Evolutionary conservation across 2,797 vertebrate genomes (phyloP).

Genomic region (Ptychobarbus kaznakovi): DNA sequence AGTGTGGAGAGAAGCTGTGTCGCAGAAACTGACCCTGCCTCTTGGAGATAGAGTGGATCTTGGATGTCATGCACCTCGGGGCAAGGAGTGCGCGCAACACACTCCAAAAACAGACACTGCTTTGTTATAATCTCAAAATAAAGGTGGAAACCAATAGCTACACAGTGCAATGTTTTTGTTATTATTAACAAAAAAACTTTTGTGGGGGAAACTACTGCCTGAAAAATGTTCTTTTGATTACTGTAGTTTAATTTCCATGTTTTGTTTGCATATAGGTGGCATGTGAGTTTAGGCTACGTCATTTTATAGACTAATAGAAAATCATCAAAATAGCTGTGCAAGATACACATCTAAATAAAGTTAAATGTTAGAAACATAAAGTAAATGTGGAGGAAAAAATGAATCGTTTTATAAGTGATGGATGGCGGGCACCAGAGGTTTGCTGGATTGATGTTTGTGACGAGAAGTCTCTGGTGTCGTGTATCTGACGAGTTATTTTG

Average conservation of each 20-base stretch:
- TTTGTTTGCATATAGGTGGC: background rate
- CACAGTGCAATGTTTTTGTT: background rate
- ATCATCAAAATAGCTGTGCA: background rate
- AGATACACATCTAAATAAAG: background rate
- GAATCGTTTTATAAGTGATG: slow-evolving; percentile 23
- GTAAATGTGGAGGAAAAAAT: background rate
- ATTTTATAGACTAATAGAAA: background rate
- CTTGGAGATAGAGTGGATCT: slow-evolving; percentile 37
- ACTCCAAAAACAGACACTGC: slow-evolving; percentile 22
- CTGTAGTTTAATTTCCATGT: background rate
- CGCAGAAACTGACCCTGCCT: slow-evolving; percentile 46
- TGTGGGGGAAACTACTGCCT: background rate
- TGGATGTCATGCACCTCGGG: slow-evolving; percentile 49
- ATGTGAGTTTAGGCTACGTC: background rate
- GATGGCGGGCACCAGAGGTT: slow-evolving; percentile 48
- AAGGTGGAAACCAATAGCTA: background rate
- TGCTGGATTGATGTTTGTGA: slow-evolving; percentile 58
- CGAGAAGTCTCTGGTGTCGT: slow-evolving; percentile 59
- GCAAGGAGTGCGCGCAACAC: slow-evolving; percentile 39
- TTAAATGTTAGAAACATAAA: background rate
- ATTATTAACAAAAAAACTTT: background rate
- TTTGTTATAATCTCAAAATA: slow-evolving; percentile 8
- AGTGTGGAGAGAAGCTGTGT: slow-evolving; percentile 55
- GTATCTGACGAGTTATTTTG: slow-evolving; percentile 65
- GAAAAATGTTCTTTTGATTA: background rate